These are phyloP conservation scores for Myrmecobius fasciatus DNA, from an alignment of 2,113 vertebrate genomes.

Conservation along the genomic window DNA sequence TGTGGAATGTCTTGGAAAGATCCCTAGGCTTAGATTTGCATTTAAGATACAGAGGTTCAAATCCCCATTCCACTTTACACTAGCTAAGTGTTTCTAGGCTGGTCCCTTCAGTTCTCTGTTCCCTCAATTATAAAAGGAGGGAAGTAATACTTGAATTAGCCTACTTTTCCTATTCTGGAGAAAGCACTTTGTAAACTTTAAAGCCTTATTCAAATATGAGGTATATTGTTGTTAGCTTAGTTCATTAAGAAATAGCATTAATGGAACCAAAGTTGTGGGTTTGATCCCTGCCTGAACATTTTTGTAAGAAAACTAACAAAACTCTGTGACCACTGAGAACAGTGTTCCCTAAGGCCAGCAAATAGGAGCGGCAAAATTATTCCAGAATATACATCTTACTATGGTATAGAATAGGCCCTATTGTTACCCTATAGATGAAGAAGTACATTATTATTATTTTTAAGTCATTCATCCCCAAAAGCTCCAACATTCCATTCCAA, in stretches of 20 bases:
- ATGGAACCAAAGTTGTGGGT: not conserved
- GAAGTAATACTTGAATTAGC: not conserved
- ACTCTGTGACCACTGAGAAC: not conserved
- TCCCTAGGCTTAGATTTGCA: not conserved
- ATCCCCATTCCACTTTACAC: no score
- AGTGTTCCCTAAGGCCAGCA: not conserved
- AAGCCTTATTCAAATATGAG: not conserved
- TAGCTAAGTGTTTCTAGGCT: not conserved
- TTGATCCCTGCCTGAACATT: constrained; percentile 53
- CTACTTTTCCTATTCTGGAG: not conserved
- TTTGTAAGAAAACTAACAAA: not conserved
- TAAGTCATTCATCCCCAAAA: not conserved
- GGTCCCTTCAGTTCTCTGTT: not conserved
- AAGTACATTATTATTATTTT: not conserved
- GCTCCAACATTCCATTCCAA: not conserved
- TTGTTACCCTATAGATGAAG: not conserved
- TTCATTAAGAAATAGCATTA: not conserved
- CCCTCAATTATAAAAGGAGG: not conserved
- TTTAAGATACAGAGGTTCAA: not conserved
- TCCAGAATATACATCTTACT: not conserved
- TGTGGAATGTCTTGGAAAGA: not conserved
- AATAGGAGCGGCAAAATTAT: not conserved
- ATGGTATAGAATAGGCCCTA: not conserved
- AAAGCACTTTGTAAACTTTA: not conserved
- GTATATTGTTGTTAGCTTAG: not conserved